phyloP scores from a whole-genome alignment of 2,797 vertebrate species.

The Poecilia gillii region DNA sequence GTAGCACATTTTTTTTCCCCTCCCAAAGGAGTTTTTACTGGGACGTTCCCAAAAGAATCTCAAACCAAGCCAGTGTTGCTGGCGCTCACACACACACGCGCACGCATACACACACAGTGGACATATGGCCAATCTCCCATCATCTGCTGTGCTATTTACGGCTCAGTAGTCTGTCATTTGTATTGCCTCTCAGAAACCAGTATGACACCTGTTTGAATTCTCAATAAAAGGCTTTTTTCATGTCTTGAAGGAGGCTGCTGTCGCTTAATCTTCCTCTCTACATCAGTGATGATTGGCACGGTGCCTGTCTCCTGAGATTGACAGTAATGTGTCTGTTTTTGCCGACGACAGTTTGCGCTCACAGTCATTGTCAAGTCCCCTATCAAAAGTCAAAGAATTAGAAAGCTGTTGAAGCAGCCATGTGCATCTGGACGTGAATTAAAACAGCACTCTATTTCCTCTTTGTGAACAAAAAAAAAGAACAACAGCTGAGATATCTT shows the following conservation, averaged over 20 bases:
- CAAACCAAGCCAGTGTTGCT: constrained; percentile 69
- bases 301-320: constrained; percentile 43
- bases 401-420: constrained; percentile 39
- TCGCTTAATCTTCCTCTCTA: constrained; percentile 63
- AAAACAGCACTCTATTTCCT: constrained; percentile 31
- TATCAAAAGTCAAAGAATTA: constrained; percentile 48
- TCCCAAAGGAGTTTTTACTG: constrained; percentile 74
- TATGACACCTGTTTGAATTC: constrained; percentile 84
- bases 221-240: constrained; percentile 68
- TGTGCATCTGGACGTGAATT: constrained; percentile 45
- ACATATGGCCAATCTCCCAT: constrained; percentile 82
- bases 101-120: constrained; percentile 45
- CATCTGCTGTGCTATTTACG: constrained; percentile 80
- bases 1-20: constrained; percentile 30
- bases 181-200: constrained; percentile 73
- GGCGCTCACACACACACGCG: constrained; percentile 56
- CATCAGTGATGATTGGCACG: constrained; percentile 48
- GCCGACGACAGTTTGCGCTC: constrained; percentile 41
- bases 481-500: constrained; percentile 3
- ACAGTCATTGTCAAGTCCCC: constrained; percentile 45
- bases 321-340: constrained; percentile 46
- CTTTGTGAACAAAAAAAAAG: constrained; percentile 15
- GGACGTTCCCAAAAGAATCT: constrained; percentile 71
- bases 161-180: constrained; percentile 79
- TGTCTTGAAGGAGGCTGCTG: constrained; percentile 63